These are phyloP conservation scores for Cololabis saira DNA, from an alignment of 2,113 vertebrate genomes.

Conservation along the genomic window DNA sequence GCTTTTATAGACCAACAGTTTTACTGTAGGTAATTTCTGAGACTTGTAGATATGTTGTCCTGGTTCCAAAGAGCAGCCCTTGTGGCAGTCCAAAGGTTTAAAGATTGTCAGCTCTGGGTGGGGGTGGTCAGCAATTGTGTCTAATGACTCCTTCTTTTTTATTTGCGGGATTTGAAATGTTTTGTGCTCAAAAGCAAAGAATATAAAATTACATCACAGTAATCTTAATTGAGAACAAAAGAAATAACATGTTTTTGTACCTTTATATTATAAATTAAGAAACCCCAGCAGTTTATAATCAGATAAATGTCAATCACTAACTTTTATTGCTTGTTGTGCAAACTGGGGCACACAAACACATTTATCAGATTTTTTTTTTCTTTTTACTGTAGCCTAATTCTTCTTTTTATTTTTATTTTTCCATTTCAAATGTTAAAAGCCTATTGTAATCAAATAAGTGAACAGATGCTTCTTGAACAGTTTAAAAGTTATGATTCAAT, in stretches of 20 bases:
- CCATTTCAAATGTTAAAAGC: neutral
- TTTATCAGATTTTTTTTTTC: slow-evolving; percentile 3
- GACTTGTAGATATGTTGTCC: slow-evolving; percentile 69
- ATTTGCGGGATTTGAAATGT: neutral
- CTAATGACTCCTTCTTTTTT: slow-evolving; percentile 12
- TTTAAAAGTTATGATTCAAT: slow-evolving; percentile 1
- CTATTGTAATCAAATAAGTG: neutral
- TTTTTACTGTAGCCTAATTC: too few species aligned
- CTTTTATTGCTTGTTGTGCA: slow-evolving; percentile 38
- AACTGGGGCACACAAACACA: slow-evolving; percentile 17
- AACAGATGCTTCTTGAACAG: neutral
- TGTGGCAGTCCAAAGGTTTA: slow-evolving; percentile 83
- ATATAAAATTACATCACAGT: neutral
- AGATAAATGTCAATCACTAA: slow-evolving; percentile 26
- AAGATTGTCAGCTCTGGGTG: slow-evolving; percentile 73
- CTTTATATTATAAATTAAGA: neutral
- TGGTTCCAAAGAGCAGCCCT: slow-evolving; percentile 76
- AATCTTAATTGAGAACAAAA: neutral
- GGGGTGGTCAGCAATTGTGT: slow-evolving; percentile 49
- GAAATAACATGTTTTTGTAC: neutral
- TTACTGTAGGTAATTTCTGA: slow-evolving; percentile 44
- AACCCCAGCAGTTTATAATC: slow-evolving; percentile 4
- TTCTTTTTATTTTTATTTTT: neutral
- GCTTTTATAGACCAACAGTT: slow-evolving; percentile 74
- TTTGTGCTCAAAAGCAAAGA: neutral